Evolutionary conservation across 1,140 invertebrate genomes (phyloP), one percentile per base, ranked within the genome.

Genomic region (Drosophila prosaltans): DNA sequence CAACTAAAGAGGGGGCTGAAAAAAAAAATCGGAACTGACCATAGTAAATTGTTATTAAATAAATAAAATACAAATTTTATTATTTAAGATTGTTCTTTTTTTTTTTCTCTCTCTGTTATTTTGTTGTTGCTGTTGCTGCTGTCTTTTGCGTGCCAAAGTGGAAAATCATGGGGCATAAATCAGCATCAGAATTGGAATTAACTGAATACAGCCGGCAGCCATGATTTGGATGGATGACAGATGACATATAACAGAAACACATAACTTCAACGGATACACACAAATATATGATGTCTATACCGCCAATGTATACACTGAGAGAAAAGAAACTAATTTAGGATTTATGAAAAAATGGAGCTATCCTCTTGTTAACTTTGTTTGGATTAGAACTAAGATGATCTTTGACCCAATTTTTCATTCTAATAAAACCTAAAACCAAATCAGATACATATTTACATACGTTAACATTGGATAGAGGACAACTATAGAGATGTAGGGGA

Each of bases 81-180:
- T 69, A 39, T 62, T 70, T 70, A 62, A 45, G 57, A 55, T 70
- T 62, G 57, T 54, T 40, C 67, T 10, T 62, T 32, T 60, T 45
- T 40, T 41, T 30, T 30, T 30, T 30, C 2, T 30, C 2, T 30
- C 4, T 30, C 6, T 36, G 3, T 6, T 36, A 7, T 36, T 36
- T 48, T 62, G 6, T 21, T 40, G 58, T n/a, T 16, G 54, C 8
- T 74, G 76, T 69, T 89, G 83, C 78, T 82, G 83, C 78, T 89
- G 80, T 89, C 71, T 79, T 69, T 89, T 65, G 84, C 84, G 78
- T 89, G 84, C 78, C 85, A 90, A 69, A 81, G 85, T 85, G 85
- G 85, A 89, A 89, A 89, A 89, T 90, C 85, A 90, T 89, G 84
- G 81, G 77, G 78, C 78, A 88, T 89, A 89, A 89, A 89, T 88